A percentile compares a stretch with the other conserved stretches of the same genome.
Evolutionary conservation across 1,140 invertebrate species (phyloP).

Genomic region (Bombus sylvicola): DNA sequence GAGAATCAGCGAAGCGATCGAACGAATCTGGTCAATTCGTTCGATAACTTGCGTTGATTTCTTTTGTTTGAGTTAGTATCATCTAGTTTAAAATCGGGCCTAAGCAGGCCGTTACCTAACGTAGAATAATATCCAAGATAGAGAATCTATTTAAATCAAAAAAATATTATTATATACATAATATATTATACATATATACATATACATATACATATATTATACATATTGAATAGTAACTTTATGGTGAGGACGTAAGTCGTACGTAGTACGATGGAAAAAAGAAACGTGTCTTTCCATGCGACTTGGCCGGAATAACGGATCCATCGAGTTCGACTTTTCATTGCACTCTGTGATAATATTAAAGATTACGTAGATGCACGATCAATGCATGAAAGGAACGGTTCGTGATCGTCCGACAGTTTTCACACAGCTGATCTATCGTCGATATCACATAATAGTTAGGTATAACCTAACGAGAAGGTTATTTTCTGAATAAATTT

Average conservation of each 20-base stretch:
- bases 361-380: not conserved
- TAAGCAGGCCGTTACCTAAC: slow-evolving; percentile 58
- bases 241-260: slow-evolving; percentile 35
- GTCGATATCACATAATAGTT: not conserved
- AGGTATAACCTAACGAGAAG: not conserved
- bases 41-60: not conserved
- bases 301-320: slow-evolving; percentile 50
- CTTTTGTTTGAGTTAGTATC: slow-evolving; percentile 57
- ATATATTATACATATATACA: slow-evolving; percentile 48
- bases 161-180: slow-evolving; percentile 48
- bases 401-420: not conserved
- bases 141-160: slow-evolving; percentile 72
- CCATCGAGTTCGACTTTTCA: slow-evolving; percentile 14
- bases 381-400: not conserved
- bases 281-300: slow-evolving; percentile 39
- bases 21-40: not conserved
- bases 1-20: slow-evolving; percentile 15
- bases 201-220: slow-evolving; percentile 43
- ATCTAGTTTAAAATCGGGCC: slow-evolving; percentile 63
- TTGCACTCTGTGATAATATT: slow-evolving; percentile 45
- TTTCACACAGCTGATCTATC: not conserved
- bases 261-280: slow-evolving; percentile 43
- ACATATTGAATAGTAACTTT: slow-evolving; percentile 57
- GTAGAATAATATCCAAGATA: slow-evolving; percentile 60
- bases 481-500: not conserved